Percentiles rank a stretch among this genome's conserved stretches.
phyloP scores from a whole-genome alignment of 2,797 vertebrate genomes.

The Columba guinea region DNA sequence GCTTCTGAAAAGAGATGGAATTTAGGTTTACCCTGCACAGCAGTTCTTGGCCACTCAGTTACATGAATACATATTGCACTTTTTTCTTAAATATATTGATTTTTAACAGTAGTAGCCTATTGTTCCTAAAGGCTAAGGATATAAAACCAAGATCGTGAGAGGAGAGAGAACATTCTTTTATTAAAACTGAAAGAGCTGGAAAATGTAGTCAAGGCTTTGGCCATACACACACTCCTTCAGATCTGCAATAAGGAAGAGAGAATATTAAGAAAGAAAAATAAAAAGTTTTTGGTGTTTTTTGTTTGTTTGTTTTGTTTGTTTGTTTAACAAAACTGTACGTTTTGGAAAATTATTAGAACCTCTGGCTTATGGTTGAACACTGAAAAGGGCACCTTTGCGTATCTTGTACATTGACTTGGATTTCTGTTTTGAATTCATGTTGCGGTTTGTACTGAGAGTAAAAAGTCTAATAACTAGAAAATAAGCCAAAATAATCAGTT shows the following conservation, averaged over 20 bases:
- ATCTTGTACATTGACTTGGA: not conserved
- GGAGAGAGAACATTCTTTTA: not conserved
- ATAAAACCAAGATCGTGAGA: not conserved
- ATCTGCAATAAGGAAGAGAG: not conserved
- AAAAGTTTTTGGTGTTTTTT: not conserved
- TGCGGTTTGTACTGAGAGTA: not conserved
- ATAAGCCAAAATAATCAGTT: slow-evolving; percentile 5
- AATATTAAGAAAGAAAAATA: not conserved
- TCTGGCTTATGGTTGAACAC: not conserved
- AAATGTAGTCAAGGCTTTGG: not conserved
- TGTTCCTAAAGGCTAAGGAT: not conserved
- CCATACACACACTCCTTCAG: not conserved
- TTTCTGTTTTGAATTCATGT: slow-evolving; percentile 11
- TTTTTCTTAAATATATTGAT: not conserved
- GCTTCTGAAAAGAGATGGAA: not conserved
- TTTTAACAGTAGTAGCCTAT: not conserved
- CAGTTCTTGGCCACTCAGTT: not conserved
- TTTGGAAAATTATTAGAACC: not conserved
- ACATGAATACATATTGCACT: not conserved
- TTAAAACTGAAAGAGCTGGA: not conserved
- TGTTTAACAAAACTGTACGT: not conserved
- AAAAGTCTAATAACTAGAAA: not conserved
- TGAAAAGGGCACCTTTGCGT: not conserved
- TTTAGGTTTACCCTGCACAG: not conserved
- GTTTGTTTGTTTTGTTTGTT: not conserved